Evolutionary conservation across 2,113 vertebrate genomes (phyloP).

Genomic region (Coreoperca whiteheadi): DNA sequence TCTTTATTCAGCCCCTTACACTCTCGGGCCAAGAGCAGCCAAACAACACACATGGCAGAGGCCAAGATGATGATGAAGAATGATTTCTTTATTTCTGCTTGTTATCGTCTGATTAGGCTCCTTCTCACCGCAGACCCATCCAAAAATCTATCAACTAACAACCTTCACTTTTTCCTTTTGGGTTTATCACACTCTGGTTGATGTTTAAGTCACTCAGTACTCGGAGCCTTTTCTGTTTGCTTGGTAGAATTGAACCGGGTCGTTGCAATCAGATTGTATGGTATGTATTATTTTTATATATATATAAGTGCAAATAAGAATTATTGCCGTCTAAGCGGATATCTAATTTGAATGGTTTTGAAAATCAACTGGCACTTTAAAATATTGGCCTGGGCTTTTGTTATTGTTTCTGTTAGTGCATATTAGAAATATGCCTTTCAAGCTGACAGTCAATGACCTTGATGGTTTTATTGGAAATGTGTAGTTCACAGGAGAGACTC

Average conservation of each 20-base stretch:
- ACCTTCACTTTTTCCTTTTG: conserved; percentile 21
- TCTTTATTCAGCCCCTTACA: conserved; percentile 52
- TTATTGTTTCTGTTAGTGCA: too few species aligned
- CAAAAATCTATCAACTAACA: conserved; percentile 29
- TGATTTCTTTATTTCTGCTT: conserved; percentile 68
- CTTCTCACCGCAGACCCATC: conserved; percentile 29
- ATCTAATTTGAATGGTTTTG: too few species aligned
- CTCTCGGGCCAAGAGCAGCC: conserved; percentile 44
- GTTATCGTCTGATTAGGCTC: conserved; percentile 65
- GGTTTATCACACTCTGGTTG: conserved; percentile 16
- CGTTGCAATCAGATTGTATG: too few species aligned
- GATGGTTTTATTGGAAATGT: too few species aligned
- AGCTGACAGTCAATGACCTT: too few species aligned
- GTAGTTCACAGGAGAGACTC: too few species aligned
- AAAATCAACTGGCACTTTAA: too few species aligned
- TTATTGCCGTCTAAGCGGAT: too few species aligned
- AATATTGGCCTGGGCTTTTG: too few species aligned
- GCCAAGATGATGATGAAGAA: conserved; percentile 59
- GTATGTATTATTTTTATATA: too few species aligned
- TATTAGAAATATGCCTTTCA: too few species aligned
- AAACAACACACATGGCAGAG: conserved; percentile 62
- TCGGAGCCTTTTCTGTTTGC: not conserved
- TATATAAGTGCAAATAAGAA: too few species aligned
- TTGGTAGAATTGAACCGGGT: not conserved
- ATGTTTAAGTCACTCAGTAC: not conserved